Conservation (phyloP, 2,888 invertebrate genomes). For the Conistra vaccinii region DNA sequence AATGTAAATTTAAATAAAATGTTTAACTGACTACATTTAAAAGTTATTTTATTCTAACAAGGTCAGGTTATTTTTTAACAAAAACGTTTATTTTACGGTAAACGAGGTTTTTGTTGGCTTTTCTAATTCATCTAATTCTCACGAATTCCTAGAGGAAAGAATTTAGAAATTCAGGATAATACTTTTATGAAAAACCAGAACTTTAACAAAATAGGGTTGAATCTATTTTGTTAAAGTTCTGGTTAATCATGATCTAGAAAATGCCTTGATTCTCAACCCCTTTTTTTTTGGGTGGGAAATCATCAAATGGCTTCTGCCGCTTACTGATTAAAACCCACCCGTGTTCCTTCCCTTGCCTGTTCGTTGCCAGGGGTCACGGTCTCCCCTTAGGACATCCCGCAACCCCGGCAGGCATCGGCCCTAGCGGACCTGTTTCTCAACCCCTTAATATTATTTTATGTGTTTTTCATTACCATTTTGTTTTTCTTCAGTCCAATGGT, state of each 20-base stretch:
- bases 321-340: too few relatives aligned
- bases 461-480: not conserved
- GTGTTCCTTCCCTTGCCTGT: too few relatives aligned
- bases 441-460: not conserved
- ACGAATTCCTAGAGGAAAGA: not conserved
- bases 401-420: too few relatives aligned
- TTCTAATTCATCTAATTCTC: not conserved
- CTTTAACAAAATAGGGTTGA: too few relatives aligned
- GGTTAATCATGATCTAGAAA: not conserved
- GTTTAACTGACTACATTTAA: not conserved
- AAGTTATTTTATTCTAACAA: not conserved
- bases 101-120: not conserved
- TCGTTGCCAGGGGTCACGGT: too few relatives aligned
- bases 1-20: not conserved
- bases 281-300: too few relatives aligned
- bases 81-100: not conserved
- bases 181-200: too few relatives aligned
- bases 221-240: too few relatives aligned
- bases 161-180: not conserved
- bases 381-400: too few relatives aligned
- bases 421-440: too few relatives aligned
- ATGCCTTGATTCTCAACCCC: not conserved
- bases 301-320: too few relatives aligned
- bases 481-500: slow-evolving; percentile 46
- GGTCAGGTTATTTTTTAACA: too few relatives aligned